These are phyloP conservation scores for Quadroppia sp. DNA, from an alignment of 2,888 invertebrate genomes.

Conservation along the genomic window DNA sequence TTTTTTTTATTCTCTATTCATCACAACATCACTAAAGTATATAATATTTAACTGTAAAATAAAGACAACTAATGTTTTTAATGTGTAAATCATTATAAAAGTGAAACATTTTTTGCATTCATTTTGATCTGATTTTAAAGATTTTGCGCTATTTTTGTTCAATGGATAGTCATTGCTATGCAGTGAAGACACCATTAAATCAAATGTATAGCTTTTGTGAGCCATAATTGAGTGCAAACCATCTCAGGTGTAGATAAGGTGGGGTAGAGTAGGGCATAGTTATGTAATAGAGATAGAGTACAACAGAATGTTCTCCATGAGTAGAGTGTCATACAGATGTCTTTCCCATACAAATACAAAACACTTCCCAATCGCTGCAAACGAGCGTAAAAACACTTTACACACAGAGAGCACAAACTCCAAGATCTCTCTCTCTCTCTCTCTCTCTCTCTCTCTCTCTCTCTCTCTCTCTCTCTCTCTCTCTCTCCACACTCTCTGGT, in stretches of 20 bases:
- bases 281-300: no score
- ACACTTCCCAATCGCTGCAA: constrained; percentile 30
- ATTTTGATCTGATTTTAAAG: neutral
- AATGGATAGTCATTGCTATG: neutral
- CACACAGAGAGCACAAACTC: constrained; percentile 5
- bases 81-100: no score
- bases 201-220: neutral
- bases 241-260: constrained; percentile 9
- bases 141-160: neutral
- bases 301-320: constrained; percentile 10
- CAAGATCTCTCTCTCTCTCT: constrained; percentile 10
- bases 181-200: neutral
- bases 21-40: constrained; percentile 13
- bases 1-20: constrained; percentile 18
- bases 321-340: constrained; percentile 23
- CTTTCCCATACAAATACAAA: constrained; percentile 24
- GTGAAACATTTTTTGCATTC: no score
- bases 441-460: neutral
- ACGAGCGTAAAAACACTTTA: constrained; percentile 35
- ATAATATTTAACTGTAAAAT: neutral
- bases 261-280: neutral
- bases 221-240: neutral
- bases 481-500: no score
- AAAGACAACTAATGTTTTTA: constrained; percentile 19
- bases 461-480: neutral